Evolutionary conservation across 2,888 invertebrate genomes (phyloP).

Genomic region (Itoplectis maculator): DNA sequence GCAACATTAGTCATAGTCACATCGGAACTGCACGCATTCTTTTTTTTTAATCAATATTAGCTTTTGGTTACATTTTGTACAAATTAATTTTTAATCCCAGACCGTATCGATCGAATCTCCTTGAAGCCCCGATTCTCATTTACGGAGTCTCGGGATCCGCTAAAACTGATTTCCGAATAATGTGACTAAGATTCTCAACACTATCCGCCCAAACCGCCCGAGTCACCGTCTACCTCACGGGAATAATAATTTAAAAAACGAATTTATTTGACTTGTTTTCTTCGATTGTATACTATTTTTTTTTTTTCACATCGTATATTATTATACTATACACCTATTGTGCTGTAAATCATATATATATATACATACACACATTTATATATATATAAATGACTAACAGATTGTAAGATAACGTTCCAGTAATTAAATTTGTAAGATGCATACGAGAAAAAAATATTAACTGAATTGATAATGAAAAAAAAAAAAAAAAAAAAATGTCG

Average conservation of each 20-base stretch:
- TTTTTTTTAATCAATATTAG: too few species aligned
- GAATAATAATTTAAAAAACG: constrained; percentile 61
- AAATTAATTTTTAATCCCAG: neutral
- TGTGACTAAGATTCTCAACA: constrained; percentile 31
- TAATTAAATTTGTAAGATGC: constrained; percentile 68
- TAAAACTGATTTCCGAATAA: constrained; percentile 6
- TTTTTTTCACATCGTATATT: constrained; percentile 44
- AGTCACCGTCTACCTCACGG: constrained; percentile 66
- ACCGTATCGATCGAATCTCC: constrained; percentile 1
- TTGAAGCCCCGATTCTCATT: neutral
- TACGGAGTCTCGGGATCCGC: neutral
- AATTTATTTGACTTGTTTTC: constrained; percentile 63
- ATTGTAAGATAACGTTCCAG: constrained; percentile 70
- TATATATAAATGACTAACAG: constrained; percentile 61
- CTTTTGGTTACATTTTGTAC: neutral
- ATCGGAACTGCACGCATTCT: neutral
- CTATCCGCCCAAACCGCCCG: constrained; percentile 52
- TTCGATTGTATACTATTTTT: constrained; percentile 61
- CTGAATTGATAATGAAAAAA: constrained; percentile 57
- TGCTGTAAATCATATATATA: constrained; percentile 67
- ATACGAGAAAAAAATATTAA: constrained; percentile 62
- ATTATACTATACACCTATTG: constrained; percentile 62
- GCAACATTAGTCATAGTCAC: too few species aligned
- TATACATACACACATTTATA: constrained; percentile 17
- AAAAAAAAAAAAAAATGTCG: too few species aligned